These are phyloP conservation scores for Lutra lutra DNA, from an alignment of 2,797 vertebrate species.

Conservation along the genomic window DNA sequence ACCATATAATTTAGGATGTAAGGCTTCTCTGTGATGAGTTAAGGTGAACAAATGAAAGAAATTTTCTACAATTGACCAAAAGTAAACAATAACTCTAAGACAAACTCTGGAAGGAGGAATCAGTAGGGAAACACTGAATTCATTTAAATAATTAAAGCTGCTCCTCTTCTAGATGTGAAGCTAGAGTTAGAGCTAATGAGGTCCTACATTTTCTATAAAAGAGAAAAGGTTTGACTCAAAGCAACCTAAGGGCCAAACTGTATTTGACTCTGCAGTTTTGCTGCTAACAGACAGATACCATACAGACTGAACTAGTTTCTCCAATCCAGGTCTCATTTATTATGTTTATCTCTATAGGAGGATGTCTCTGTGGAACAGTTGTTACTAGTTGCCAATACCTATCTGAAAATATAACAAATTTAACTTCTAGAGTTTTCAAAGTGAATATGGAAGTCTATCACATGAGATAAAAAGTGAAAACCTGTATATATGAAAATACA, in stretches of 20 bases:
- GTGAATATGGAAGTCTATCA: neutral
- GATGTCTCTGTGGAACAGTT: neutral
- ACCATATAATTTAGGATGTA: neutral
- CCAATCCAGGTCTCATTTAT: neutral
- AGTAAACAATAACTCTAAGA: neutral
- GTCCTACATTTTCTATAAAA: neutral
- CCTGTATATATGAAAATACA: neutral
- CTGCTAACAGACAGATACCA: neutral
- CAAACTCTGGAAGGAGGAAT: neutral
- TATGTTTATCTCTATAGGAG: neutral
- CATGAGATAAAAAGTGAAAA: neutral
- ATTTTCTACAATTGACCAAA: neutral
- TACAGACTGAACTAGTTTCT: neutral
- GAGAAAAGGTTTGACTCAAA: neutral
- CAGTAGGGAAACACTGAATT: neutral
- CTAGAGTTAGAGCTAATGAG: neutral
- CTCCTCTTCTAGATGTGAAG: neutral
- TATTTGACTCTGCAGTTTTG: neutral
- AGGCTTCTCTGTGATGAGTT: neutral
- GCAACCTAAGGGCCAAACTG: neutral
- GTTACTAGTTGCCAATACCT: neutral
- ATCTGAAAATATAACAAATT: neutral
- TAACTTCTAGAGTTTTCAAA: neutral
- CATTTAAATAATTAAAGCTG: neutral
- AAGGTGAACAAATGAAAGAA: neutral